Base-by-base conservation (phyloP, 2,113 vertebrate species). In the Chamaetylas fuelleborni region DNA sequence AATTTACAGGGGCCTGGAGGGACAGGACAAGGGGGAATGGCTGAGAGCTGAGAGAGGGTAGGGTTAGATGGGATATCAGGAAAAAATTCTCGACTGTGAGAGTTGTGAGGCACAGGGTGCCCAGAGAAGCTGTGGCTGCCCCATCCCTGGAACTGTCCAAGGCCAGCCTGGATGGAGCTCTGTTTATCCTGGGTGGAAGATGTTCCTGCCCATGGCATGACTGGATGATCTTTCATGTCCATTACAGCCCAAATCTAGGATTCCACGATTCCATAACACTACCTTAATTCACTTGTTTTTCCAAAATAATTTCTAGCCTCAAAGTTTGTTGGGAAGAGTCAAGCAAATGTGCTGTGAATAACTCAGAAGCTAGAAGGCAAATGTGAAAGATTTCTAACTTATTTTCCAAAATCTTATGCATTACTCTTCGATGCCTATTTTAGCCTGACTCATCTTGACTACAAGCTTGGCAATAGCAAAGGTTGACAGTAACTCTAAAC, bases 311-410 rank as follows among this genome's bases (percentile, higher is more conserved):
- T 93, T 90, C 47, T 71, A 90, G 67, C 58, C 67, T 93, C 40
- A 19, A 70, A 58, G 34, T 78, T 86, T 88, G 58, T 64, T 81
- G 42, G 56, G 64, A 94, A 80, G 54, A 5, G 2, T 56, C 47
- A 90, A 88, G 92, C 76, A 94, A 96, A 93, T 94, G 76, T 90
- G 79, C 86, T 96, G 79, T 58, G 92, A 96, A 92, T 77, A 94
- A 73, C 88, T 93, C 79, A 62, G 67, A 88, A 86, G 67, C 71
- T 93, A 92, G 88, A 96, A 97, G 85, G 93, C 82, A 96, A 96
- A 94, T 88, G 88, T 90, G 86, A 88, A 93, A 90, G 26, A 90
- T 90, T 93, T 92, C 80, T 36, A 94, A 88, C 88, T 95, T 86
- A 64, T 88, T 96, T 96, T 94, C 66, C 85, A 29, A 72, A 95